Evolutionary conservation across 1,140 invertebrate genomes (phyloP).

Genomic region (Chymomyza costata): DNA sequence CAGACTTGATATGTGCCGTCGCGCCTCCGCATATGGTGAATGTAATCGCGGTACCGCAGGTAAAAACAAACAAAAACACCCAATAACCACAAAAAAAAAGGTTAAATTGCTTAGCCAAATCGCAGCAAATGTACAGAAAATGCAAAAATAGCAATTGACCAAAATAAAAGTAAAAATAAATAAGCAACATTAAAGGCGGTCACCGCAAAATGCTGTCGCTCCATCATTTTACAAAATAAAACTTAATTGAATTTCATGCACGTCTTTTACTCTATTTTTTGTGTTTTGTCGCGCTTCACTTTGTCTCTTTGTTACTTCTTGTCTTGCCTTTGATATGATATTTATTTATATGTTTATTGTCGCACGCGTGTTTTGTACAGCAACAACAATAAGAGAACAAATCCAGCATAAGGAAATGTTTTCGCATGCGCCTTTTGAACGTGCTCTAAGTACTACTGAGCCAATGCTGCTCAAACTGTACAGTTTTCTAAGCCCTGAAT

Average conservation of each 20-base stretch:
- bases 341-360: conserved; percentile 38
- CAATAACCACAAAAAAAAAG: conserved; percentile 22
- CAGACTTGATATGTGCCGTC: conserved; percentile 99
- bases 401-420: conserved; percentile 22
- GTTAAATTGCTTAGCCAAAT: conserved; percentile 57
- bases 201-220: conserved; percentile 60
- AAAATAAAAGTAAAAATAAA: conserved; percentile 16
- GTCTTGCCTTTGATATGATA: conserved; percentile 17
- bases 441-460: neutral
- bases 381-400: conserved; percentile 19
- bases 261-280: conserved; percentile 49
- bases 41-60: conserved; percentile 98
- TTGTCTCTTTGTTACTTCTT: conserved; percentile 11
- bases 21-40: conserved; percentile 93
- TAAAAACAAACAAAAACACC: conserved; percentile 76
- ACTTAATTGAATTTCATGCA: conserved; percentile 72
- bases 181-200: conserved; percentile 65
- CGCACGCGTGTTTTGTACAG: conserved; percentile 53
- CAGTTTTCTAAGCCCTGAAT: no score
- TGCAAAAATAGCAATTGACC: conserved; percentile 33
- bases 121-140: conserved; percentile 48
- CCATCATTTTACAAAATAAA: conserved; percentile 60
- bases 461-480: conserved; percentile 34
- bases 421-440: conserved; percentile 32
- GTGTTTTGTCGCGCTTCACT: conserved; percentile 11